Conservation (phyloP, 2,797 vertebrate species). For the Hirundo rustica region DNA sequence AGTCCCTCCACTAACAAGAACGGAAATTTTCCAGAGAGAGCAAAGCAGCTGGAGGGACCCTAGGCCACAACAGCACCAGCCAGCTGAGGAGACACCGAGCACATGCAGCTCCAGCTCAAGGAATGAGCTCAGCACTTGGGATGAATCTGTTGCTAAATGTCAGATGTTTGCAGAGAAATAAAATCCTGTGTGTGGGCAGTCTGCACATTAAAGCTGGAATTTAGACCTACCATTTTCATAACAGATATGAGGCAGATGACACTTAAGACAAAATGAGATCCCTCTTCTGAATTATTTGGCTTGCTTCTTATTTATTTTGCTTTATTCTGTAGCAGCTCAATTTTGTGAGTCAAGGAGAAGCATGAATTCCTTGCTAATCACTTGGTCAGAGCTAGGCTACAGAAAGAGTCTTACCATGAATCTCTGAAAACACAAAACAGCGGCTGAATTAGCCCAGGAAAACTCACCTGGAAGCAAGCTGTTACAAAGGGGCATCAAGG, state of each 20-base stretch:
- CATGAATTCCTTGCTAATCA: background rate
- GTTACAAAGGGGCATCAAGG: background rate
- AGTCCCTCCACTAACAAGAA: fast-evolving
- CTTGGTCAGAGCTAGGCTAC: background rate
- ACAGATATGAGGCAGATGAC: background rate
- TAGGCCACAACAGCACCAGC: background rate
- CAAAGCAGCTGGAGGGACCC: background rate
- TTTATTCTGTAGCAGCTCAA: background rate
- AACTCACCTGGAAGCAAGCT: constrained; percentile 41
- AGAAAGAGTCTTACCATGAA: background rate
- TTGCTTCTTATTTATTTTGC: background rate
- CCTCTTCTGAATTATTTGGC: background rate
- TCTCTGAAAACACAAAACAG: background rate
- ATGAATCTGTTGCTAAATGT: background rate
- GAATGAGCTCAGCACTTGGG: fast-evolving
- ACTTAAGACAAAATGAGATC: background rate
- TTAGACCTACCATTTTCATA: background rate
- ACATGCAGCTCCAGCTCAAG: background rate
- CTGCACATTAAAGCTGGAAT: background rate
- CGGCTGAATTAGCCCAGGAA: background rate
- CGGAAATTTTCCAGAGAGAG: background rate
- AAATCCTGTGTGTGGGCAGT: background rate
- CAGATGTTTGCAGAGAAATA: background rate
- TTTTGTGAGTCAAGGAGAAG: background rate
- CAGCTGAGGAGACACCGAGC: background rate